Percentiles rank a stretch among this genome's conserved stretches.
Conservation (phyloP, 2,797 vertebrate species). For the Percopsis omiscomaycus region DNA sequence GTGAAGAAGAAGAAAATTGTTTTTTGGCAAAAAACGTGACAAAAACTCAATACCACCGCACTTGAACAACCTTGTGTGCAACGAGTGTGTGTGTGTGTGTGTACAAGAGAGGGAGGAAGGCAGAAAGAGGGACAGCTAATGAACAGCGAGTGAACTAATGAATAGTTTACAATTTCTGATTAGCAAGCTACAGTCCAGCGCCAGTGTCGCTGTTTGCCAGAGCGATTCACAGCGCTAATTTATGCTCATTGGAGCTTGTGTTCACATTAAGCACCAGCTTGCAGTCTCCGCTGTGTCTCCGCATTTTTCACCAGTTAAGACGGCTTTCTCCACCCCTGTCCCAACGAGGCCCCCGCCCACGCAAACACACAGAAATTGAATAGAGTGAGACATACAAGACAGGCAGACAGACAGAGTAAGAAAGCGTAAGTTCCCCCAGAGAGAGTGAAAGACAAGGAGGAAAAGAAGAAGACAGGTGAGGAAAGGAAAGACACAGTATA, state of each 20-base stretch:
- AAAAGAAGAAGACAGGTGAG: slow-evolving; percentile 38
- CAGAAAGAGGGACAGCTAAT: slow-evolving; percentile 1
- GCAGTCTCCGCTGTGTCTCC: slow-evolving; percentile 38
- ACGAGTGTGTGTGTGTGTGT: neutral
- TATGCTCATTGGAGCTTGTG: slow-evolving; percentile 30
- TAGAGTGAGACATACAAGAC: slow-evolving; percentile 9
- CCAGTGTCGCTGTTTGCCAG: slow-evolving; percentile 13
- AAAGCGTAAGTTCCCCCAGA: neutral
- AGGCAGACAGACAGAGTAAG: slow-evolving; percentile 8
- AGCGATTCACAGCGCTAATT: slow-evolving; percentile 31
- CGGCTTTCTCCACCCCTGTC: slow-evolving; percentile 22
- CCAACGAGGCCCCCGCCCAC: neutral
- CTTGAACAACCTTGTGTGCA: neutral
- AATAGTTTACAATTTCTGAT: slow-evolving; percentile 45
- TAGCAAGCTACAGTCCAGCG: slow-evolving; percentile 17
- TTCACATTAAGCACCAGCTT: slow-evolving; percentile 41
- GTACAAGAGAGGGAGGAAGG: neutral
- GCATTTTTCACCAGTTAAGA: slow-evolving; percentile 51
- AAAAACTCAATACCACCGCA: no score
- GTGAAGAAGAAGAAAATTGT: no score
- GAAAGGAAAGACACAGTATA: slow-evolving; percentile 30
- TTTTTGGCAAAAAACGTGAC: no score
- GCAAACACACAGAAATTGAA: slow-evolving; percentile 38
- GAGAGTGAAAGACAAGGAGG: slow-evolving; percentile 12
- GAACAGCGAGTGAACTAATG: slow-evolving; percentile 29